These are phyloP conservation scores for Peromyscus aztecus DNA, from an alignment of 2,797 vertebrate species.

Conservation along the genomic window DNA sequence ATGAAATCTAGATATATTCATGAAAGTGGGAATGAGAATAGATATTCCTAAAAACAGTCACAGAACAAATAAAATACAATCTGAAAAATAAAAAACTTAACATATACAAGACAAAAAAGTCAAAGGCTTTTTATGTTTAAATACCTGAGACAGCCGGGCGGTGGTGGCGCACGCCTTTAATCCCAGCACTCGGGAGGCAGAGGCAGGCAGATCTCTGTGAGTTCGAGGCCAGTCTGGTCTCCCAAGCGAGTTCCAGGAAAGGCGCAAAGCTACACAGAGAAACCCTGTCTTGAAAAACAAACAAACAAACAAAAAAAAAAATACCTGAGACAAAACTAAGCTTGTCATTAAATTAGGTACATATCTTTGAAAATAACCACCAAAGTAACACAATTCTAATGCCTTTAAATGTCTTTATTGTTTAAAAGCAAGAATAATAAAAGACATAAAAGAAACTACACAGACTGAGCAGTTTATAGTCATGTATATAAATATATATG, in stretches of 20 bases:
- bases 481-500: not conserved
- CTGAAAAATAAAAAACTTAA: not conserved
- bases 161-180: too few species aligned
- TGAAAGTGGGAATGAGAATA: not conserved
- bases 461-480: not conserved
- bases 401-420: not conserved
- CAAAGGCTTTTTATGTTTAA: constrained; percentile 29
- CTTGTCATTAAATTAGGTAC: not conserved
- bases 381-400: constrained; percentile 4
- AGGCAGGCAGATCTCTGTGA: too few species aligned
- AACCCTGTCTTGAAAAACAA: too few species aligned
- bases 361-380: not conserved
- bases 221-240: too few species aligned
- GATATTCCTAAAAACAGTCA: not conserved
- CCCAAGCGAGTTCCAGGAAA: too few species aligned
- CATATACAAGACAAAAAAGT: not conserved
- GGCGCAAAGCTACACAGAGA: too few species aligned
- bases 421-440: not conserved
- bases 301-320: too few species aligned
- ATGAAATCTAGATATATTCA: constrained; percentile 47
- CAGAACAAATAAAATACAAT: constrained; percentile 24
- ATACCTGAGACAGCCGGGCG: not conserved
- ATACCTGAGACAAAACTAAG: not conserved
- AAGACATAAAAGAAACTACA: not conserved
- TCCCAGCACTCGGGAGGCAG: too few species aligned